These are phyloP conservation scores for Meloidogyne chitwoodi DNA, from an alignment of 1,140 invertebrate genomes.

Conservation along the genomic window DNA sequence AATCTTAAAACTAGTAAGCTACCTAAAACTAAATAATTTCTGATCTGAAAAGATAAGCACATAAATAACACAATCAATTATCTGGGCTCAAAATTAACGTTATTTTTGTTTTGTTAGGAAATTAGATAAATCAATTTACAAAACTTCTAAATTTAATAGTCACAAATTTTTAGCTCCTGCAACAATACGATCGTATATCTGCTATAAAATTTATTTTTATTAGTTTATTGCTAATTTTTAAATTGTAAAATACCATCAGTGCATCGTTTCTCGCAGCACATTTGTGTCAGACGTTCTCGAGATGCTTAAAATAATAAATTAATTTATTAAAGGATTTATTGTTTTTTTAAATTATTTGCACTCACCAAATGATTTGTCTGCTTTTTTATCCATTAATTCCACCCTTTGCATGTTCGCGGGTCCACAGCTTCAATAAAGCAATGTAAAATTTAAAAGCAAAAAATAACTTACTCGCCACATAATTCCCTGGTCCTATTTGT, in stretches of 20 bases:
- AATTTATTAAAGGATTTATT: background rate
- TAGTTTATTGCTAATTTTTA: background rate
- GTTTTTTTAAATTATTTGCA: background rate
- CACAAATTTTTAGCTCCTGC: background rate
- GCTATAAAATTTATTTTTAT: background rate
- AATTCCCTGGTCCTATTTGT: constrained; percentile 15
- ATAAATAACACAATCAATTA: background rate
- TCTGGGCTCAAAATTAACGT: background rate
- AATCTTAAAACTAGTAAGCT: too few relatives aligned
- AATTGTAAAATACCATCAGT: background rate
- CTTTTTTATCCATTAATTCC: constrained; percentile 15
- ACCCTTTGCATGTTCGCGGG: constrained; percentile 17
- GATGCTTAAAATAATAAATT: background rate
- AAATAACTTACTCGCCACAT: constrained; percentile 5
- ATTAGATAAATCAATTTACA: too few relatives aligned
- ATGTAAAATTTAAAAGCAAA: background rate
- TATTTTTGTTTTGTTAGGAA: background rate
- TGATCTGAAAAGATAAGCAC: too few relatives aligned
- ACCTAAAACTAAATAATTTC: too few relatives aligned
- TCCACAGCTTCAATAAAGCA: background rate
- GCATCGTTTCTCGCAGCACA: constrained; percentile 18
- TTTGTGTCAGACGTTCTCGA: constrained; percentile 12
- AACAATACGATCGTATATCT: background rate
- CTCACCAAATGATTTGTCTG: background rate
- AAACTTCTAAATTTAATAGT: too few relatives aligned